These are phyloP conservation scores for Alcedo atthis DNA, from an alignment of 2,797 vertebrate genomes.

Conservation along the genomic window DNA sequence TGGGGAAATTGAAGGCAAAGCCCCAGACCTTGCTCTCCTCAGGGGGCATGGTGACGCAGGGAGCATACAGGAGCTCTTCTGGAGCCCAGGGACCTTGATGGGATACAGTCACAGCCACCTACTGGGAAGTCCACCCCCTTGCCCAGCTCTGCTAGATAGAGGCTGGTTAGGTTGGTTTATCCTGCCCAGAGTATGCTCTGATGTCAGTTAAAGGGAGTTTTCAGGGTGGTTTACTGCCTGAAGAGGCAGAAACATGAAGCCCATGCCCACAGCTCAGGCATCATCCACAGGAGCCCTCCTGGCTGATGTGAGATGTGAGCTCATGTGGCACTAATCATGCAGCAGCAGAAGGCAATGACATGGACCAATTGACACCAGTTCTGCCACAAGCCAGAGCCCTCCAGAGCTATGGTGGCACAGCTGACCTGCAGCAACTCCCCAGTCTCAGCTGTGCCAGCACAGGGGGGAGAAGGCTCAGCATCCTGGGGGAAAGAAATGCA, in stretches of 20 bases:
- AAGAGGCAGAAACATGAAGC: fast-evolving
- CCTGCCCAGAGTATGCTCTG: neutral
- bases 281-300: neutral
- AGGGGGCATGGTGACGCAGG: fast-evolving
- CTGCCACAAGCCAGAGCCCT: neutral
- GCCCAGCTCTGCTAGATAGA: neutral
- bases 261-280: neutral
- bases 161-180: neutral
- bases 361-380: neutral
- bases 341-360: neutral
- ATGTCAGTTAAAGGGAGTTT: neutral
- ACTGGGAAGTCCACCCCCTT: neutral
- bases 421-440: neutral
- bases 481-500: neutral
- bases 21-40: neutral
- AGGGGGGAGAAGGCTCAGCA: fast-evolving
- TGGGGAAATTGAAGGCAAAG: neutral
- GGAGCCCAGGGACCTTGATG: neutral
- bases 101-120: neutral
- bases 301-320: fast-evolving
- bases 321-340: neutral
- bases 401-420: neutral
- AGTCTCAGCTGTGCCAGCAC: fast-evolving
- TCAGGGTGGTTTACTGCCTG: neutral
- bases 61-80: neutral